phyloP scores from a whole-genome alignment of 2,888 invertebrate genomes.

The Caenorhabditis afra region DNA sequence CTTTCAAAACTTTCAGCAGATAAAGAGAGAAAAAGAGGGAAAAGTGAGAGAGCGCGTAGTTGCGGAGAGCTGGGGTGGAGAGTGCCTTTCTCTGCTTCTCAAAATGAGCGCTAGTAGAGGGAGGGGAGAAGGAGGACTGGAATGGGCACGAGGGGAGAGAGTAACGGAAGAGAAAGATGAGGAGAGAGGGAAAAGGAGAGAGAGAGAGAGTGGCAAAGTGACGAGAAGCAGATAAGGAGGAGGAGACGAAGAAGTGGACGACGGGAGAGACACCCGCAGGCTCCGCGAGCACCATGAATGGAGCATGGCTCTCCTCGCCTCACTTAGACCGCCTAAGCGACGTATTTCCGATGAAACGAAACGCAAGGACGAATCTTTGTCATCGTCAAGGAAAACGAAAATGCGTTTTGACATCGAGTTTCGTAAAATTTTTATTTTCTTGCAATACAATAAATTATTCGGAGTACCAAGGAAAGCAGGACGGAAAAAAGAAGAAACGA shows the following conservation, averaged over 20 bases:
- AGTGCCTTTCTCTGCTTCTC: constrained; percentile 4
- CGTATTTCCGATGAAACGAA: too few species aligned
- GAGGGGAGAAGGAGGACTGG: constrained; percentile 26
- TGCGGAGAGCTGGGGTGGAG: constrained; percentile 1
- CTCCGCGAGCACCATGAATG: constrained; percentile 29
- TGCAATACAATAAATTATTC: neutral
- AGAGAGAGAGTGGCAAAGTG: constrained; percentile 45
- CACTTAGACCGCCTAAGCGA: too few species aligned
- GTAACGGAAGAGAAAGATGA: constrained; percentile 41
- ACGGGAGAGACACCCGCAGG: constrained; percentile 4
- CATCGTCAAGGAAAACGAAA: too few species aligned
- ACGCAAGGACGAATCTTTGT: too few species aligned
- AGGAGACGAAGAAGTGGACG: constrained; percentile 1
- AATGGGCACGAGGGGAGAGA: constrained; percentile 26
- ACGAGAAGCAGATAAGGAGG: constrained; percentile 36
- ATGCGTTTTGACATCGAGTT: too few species aligned
- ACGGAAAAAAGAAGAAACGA: constrained; percentile 13
- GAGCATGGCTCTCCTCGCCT: neutral
- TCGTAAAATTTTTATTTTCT: neutral
- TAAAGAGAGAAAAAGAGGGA: constrained; percentile 15
- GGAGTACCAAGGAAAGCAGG: constrained; percentile 27
- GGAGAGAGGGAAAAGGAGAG: constrained; percentile 31
- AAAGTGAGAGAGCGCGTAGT: constrained; percentile 12
- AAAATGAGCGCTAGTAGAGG: constrained; percentile 16
- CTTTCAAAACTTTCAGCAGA: constrained; percentile 13